Evolutionary conservation across 2,113 vertebrate genomes (phyloP), one percentile per base, ranked within the genome.

Genomic region (Charadrius vociferus): DNA sequence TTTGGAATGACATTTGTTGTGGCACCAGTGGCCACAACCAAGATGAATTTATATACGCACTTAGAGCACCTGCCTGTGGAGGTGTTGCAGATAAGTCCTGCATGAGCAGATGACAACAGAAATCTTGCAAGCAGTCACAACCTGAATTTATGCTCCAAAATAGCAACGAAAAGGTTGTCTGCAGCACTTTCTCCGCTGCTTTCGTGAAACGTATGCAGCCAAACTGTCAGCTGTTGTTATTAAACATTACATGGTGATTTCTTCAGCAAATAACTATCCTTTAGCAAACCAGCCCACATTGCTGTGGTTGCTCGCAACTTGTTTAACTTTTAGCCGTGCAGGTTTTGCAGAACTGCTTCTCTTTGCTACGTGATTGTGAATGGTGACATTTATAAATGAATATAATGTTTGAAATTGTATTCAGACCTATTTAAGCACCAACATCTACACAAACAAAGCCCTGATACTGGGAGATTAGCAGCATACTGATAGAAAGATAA

Each of bases 1-100:
- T 97, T 97, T 96, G 93, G 95, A 96, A 86, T 94, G 78, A 96
- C 97, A 72, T 97, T 95, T 97, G 89, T 91, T 97, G 93, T 97
- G 94, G 95, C 93, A 97, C 86, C 89, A 82, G 95, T 94, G 96
- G 96, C 95, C 73, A 45, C 93, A 89, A 80, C 12, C 3, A 92
- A 94, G 93, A 97, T 85, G 86, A 94, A 97, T 97, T 93, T 77
- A 72, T 85, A 72, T 62, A 81, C 82, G 94, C 94, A 95, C 91
- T 96, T 81, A 71, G 59, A 95, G 87, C 93, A 97, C 94, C 95
- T 95, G 93, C 94, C 93, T 85, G 77, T 32, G 16, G 94, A 97
- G 96, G 96, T 87, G 94, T 94, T 21, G 14, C 18, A 4, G 96
- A 95, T 34, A 87, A 90, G 88, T 96, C 94, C 78, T 93, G 93